A percentile compares a stretch with the other conserved stretches of the same genome.
phyloP scores from a whole-genome alignment of 2,113 vertebrate genomes.

The Mystacornis crossleyi region DNA sequence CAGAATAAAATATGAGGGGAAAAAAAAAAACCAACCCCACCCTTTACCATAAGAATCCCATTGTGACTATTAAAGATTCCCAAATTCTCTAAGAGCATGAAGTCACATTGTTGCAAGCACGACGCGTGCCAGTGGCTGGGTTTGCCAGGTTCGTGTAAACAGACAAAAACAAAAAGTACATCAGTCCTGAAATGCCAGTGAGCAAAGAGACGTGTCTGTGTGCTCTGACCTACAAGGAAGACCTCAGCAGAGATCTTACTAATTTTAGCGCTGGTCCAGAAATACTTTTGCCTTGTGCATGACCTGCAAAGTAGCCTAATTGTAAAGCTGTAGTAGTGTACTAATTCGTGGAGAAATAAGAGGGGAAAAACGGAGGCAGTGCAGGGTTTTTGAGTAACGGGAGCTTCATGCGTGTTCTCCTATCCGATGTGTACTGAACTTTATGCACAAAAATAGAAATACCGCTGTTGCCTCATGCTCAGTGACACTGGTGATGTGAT shows the following conservation, averaged over 20 bases:
- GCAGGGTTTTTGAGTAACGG: background rate
- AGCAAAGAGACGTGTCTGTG: background rate
- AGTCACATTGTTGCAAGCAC: background rate
- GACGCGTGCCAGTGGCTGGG: background rate
- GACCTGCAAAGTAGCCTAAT: background rate
- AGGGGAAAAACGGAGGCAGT: background rate
- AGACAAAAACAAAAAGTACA: background rate
- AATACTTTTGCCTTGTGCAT: background rate
- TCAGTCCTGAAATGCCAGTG: background rate
- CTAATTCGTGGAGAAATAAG: background rate
- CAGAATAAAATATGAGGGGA: accelerated
- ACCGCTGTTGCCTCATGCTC: conserved; percentile 9
- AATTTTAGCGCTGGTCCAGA: background rate
- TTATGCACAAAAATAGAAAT: conserved; percentile 56
- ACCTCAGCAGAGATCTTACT: background rate
- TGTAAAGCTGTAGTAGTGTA: background rate
- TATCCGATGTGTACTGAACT: conserved; percentile 24
- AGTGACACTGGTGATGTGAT: conserved; percentile 46
- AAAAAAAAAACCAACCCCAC: no score
- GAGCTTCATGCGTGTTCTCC: background rate
- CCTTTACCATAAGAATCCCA: background rate
- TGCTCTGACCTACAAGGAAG: background rate
- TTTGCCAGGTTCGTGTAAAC: background rate
- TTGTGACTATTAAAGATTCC: background rate
- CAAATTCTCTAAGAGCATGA: background rate